Evolutionary conservation across 2,888 invertebrate species (phyloP).

Genomic region (Harpalus rubripes): DNA sequence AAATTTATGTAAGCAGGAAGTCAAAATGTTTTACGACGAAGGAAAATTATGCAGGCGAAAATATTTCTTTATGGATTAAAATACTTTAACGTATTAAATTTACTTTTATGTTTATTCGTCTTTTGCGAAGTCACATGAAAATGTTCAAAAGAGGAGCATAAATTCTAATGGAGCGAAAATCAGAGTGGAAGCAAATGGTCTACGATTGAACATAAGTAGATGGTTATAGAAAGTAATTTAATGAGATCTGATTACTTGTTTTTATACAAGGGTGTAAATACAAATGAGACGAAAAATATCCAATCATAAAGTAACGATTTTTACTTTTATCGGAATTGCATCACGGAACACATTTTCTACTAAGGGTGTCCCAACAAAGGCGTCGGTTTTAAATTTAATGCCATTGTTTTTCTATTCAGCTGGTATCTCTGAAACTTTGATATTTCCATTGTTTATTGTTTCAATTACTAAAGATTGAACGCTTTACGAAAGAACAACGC

Average conservation of each 20-base stretch:
- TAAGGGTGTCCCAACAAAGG: too few relatives aligned
- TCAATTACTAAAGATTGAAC: too few relatives aligned
- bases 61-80: conserved; percentile 35
- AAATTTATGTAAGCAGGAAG: conserved; percentile 6
- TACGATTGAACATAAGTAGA: conserved; percentile 27
- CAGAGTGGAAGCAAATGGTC: conserved; percentile 19
- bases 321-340: neutral
- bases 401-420: too few relatives aligned
- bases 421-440: too few relatives aligned
- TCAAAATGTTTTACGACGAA: conserved; percentile 22
- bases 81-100: conserved; percentile 48
- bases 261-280: conserved; percentile 19
- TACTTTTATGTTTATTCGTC: conserved; percentile 27
- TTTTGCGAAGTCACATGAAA: conserved; percentile 23
- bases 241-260: conserved; percentile 27
- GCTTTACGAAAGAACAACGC: too few relatives aligned
- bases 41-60: conserved; percentile 27
- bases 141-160: conserved; percentile 23
- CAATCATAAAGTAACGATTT: neutral
- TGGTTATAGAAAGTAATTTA: conserved; percentile 13
- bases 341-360: conserved; percentile 11
- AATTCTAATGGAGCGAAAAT: conserved; percentile 41
- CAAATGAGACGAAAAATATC: conserved; percentile 39
- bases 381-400: too few relatives aligned
- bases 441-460: too few relatives aligned